phyloP scores from a whole-genome alignment of 2,888 invertebrate species.

The Tuberolachnus salignus region DNA sequence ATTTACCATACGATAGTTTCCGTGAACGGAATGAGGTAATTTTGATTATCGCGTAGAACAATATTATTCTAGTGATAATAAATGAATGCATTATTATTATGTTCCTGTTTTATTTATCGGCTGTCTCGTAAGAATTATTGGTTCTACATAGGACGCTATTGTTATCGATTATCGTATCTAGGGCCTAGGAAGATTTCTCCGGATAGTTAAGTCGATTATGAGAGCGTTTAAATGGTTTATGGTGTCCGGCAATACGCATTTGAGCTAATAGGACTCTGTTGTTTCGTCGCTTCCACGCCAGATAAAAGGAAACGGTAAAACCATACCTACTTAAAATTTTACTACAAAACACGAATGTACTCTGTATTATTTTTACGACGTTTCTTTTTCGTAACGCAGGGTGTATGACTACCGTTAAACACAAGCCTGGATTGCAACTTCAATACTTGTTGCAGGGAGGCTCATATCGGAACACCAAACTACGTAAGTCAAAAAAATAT shows the following conservation, averaged over 20 bases:
- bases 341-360: not conserved
- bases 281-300: constrained; percentile 12
- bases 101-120: not conserved
- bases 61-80: not conserved
- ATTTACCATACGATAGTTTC: constrained; percentile 33
- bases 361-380: not conserved
- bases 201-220: not conserved
- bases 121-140: not conserved
- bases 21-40: constrained; percentile 22
- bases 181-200: not conserved
- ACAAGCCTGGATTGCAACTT: constrained; percentile 60
- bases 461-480: constrained; percentile 59
- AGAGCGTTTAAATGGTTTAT: constrained; percentile 16
- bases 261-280: constrained; percentile 21
- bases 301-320: constrained; percentile 41
- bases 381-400: constrained; percentile 1
- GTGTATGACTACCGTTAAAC: constrained; percentile 60
- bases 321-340: not conserved
- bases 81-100: not conserved
- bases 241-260: not conserved
- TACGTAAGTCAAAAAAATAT: constrained; percentile 44
- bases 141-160: not conserved
- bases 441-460: constrained; percentile 60
- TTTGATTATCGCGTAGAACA: constrained; percentile 17
- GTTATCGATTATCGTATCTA: not conserved